These are phyloP conservation scores for Ligdia adustata DNA, from an alignment of 2,888 invertebrate genomes.

Conservation along the genomic window DNA sequence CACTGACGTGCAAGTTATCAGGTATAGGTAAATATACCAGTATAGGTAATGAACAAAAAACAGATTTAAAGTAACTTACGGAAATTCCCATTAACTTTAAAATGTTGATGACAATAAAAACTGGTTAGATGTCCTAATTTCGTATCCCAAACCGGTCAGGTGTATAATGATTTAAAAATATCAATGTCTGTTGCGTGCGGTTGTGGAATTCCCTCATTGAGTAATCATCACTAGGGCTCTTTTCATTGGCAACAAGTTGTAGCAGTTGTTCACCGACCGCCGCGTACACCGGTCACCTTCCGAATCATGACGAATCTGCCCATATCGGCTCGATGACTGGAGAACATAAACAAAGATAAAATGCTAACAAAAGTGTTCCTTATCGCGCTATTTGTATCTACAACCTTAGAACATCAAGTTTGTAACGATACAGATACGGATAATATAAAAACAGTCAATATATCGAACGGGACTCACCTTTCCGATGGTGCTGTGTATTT, in stretches of 20 bases:
- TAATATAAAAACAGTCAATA: conserved; percentile 41
- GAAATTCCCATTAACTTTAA: not conserved
- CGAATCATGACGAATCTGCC: conserved; percentile 18
- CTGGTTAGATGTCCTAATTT: conserved; percentile 2
- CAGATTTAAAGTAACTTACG: not conserved
- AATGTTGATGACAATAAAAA: not conserved
- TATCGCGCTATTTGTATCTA: conserved; percentile 33
- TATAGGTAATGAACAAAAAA: not conserved
- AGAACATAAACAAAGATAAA: conserved; percentile 15
- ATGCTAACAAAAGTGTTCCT: conserved; percentile 30
- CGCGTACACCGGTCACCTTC: conserved; percentile 24
- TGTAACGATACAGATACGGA: conserved; percentile 42
- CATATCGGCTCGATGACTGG: conserved; percentile 8
- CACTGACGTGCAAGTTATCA: not conserved
- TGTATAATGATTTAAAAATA: conserved; percentile 3
- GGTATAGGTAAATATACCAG: too few relatives aligned
- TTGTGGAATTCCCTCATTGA: conserved; percentile 53
- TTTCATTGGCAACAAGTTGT: conserved; percentile 21
- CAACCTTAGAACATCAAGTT: conserved; percentile 29
- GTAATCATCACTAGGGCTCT: conserved; percentile 37
- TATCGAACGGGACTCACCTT: conserved; percentile 45
- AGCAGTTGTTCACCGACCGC: conserved; percentile 31
- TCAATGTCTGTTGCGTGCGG: conserved; percentile 26
- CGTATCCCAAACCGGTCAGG: not conserved
- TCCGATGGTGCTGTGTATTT: conserved; percentile 41